These are phyloP conservation scores for Clostera curtula DNA, from an alignment of 2,888 invertebrate genomes.

Conservation along the genomic window DNA sequence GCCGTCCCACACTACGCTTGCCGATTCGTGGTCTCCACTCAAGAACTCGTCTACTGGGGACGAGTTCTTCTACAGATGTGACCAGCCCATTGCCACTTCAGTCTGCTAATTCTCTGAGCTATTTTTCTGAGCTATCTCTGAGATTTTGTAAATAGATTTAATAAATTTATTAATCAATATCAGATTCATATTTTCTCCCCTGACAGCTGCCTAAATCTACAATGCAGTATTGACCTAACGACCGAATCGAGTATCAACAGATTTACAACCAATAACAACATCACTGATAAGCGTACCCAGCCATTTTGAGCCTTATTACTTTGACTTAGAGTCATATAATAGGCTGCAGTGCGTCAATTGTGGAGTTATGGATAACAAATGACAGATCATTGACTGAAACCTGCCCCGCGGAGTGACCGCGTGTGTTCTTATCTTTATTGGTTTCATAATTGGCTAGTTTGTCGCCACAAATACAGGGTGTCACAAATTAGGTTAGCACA, in stretches of 20 bases:
- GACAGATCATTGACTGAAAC: constrained; percentile 37
- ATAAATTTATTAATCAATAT: no score
- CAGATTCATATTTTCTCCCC: not conserved
- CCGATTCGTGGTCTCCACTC: no score
- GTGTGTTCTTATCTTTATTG: constrained; percentile 18
- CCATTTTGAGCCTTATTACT: constrained; percentile 7
- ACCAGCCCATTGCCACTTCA: no score
- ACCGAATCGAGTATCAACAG: constrained; percentile 9
- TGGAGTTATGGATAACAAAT: constrained; percentile 22
- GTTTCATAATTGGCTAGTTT: constrained; percentile 10
- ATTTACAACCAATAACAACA: constrained; percentile 17
- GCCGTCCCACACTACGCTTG: no score
- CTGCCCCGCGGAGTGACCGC: constrained; percentile 23
- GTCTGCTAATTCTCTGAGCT: no score
- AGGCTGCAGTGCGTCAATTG: constrained; percentile 2
- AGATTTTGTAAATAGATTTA: no score
- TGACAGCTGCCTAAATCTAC: not conserved
- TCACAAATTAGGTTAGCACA: no score
- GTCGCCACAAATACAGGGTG: no score
- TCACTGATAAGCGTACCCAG: constrained; percentile 11
- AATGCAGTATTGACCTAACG: constrained; percentile 5
- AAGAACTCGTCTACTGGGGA: no score
- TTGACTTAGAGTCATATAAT: accelerated
- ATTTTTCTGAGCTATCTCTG: no score
- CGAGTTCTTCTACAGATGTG: no score